These are phyloP conservation scores for Trilocha varians DNA, from an alignment of 2,888 invertebrate genomes.

Conservation along the genomic window DNA sequence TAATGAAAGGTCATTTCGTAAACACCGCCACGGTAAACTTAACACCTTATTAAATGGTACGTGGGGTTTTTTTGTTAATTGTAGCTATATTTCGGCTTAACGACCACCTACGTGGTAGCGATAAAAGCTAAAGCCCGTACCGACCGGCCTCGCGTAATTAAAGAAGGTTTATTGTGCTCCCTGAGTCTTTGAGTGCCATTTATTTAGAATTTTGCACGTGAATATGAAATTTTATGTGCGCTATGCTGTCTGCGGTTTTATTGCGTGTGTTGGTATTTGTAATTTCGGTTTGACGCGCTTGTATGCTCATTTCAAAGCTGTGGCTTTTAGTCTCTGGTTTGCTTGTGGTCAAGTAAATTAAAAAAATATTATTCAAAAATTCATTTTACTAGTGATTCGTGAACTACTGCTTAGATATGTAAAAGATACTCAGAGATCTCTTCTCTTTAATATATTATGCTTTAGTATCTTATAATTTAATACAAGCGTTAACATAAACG, in stretches of 20 bases:
- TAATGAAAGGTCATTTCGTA: constrained; percentile 47
- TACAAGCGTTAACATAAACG: background rate
- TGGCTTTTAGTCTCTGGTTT: too few relatives aligned
- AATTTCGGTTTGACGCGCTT: too few relatives aligned
- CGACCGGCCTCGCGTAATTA: constrained; percentile 46
- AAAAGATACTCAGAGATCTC: too few relatives aligned
- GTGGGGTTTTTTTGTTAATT: constrained; percentile 67
- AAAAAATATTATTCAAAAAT: too few relatives aligned
- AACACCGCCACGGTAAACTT: constrained; percentile 50
- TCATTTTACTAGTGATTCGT: background rate
- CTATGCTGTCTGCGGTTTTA: constrained; percentile 3
- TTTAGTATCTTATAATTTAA: too few relatives aligned
- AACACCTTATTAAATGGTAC: constrained; percentile 62
- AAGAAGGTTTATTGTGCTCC: constrained; percentile 51
- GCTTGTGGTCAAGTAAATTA: too few relatives aligned
- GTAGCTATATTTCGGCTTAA: constrained; percentile 61
- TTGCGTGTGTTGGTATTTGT: background rate
- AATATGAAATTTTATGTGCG: constrained; percentile 8
- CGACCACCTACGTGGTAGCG: constrained; percentile 51
- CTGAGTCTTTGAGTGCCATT: constrained; percentile 34
- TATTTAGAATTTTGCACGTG: constrained; percentile 21
- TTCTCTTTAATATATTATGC: too few relatives aligned
- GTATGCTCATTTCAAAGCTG: too few relatives aligned
- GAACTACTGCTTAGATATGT: background rate
- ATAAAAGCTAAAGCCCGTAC: constrained; percentile 57